A percentile compares a stretch with the other conserved stretches of the same genome.
Evolutionary conservation across 1,140 invertebrate species (phyloP).

Genomic region (Gryon sp.): DNA sequence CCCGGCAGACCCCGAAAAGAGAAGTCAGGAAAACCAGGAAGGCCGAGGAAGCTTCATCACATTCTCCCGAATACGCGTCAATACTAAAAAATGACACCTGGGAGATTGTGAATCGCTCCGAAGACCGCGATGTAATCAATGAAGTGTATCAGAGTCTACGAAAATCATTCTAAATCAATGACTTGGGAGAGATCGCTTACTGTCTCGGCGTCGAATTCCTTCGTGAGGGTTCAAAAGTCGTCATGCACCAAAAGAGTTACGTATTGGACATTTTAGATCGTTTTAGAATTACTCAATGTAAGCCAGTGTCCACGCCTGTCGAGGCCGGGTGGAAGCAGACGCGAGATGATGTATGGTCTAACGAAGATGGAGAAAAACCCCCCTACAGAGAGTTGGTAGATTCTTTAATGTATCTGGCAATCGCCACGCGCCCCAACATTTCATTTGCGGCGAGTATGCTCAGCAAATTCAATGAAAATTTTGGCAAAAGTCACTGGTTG

Average conservation of each 20-base stretch:
- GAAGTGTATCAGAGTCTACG: too few relatives aligned
- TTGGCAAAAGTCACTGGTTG: not conserved
- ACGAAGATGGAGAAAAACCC: not conserved
- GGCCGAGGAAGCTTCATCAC: conserved; percentile 2
- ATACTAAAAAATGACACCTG: conserved; percentile 24
- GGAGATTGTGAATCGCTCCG: not conserved
- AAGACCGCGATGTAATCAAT: not conserved
- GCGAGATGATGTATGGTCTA: not conserved
- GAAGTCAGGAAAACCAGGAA: not conserved
- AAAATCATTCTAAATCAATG: too few relatives aligned
- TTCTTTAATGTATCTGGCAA: not conserved
- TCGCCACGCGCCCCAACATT: not conserved
- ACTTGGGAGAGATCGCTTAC: not conserved
- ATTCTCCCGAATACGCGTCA: conserved; percentile 1
- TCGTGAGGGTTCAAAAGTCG: too few relatives aligned
- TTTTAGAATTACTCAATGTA: not conserved
- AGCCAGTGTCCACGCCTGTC: not conserved
- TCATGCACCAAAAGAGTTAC: too few relatives aligned
- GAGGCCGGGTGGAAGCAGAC: not conserved
- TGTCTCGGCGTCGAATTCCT: too few relatives aligned
- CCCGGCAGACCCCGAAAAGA: not conserved
- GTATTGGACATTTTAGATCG: not conserved
- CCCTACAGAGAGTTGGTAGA: not conserved
- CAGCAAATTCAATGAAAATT: not conserved
- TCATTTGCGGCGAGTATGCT: not conserved